Evolutionary conservation across 92 coral and sea anemone genomes (phyloP).

Genomic region (Isaurus tuberculatus): DNA sequence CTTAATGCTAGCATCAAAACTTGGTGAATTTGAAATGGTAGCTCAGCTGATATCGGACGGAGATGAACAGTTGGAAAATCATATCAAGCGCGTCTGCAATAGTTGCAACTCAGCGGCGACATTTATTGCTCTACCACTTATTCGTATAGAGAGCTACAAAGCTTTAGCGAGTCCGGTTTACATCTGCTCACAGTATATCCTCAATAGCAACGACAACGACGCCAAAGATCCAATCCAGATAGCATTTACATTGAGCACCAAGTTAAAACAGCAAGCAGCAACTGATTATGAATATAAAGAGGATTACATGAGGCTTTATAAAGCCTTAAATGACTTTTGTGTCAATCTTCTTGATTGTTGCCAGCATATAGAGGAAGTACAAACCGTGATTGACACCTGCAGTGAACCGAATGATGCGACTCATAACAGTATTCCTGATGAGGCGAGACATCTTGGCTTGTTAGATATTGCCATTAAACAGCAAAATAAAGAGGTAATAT

Average conservation of each 20-base stretch:
- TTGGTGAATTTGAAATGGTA: conserved; percentile 32
- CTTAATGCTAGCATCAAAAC: conserved; percentile 19
- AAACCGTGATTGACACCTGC: not conserved
- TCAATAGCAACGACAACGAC: not conserved
- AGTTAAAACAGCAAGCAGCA: not conserved
- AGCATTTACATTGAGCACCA: not conserved
- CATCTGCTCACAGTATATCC: conserved; percentile 17
- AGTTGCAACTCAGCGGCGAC: conserved; percentile 1
- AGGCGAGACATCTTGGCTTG: conserved; percentile 11
- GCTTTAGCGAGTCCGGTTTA: conserved; percentile 31
- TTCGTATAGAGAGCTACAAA: conserved; percentile 37
- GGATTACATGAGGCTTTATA: not conserved
- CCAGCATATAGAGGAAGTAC: not conserved
- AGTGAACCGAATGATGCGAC: not conserved
- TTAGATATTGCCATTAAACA: not conserved
- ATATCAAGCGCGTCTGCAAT: not conserved
- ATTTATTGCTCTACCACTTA: not conserved
- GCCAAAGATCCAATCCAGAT: conserved; percentile 15
- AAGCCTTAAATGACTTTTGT: not conserved
- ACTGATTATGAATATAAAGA: conserved; percentile 12
- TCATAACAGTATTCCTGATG: not conserved
- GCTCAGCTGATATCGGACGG: conserved; percentile 8
- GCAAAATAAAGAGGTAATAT: conserved; percentile 4
- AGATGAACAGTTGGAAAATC: not conserved
- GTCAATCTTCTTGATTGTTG: not conserved